phyloP scores from a whole-genome alignment of 2,797 vertebrate species.

The Arrhamphus sclerolepis region DNA sequence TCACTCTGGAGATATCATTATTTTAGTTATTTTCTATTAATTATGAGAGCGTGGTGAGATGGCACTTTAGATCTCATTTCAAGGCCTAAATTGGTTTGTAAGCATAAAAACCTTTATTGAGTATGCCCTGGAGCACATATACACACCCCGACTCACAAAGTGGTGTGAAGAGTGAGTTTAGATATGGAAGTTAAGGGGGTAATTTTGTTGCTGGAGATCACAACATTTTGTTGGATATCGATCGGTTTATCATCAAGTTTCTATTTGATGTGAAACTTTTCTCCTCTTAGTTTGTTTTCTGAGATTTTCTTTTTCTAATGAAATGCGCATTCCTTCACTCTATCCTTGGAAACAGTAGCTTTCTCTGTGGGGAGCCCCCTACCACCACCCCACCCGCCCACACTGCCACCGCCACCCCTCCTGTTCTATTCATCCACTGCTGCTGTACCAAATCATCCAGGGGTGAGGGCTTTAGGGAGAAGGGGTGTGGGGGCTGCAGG shows the following conservation, averaged over 20 bases:
- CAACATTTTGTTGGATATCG: constrained; percentile 65
- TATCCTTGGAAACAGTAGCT: constrained; percentile 73
- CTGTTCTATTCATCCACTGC: constrained; percentile 59
- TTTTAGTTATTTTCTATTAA: constrained; percentile 81
- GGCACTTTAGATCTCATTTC: constrained; percentile 80
- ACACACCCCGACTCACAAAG: constrained; percentile 22
- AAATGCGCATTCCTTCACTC: constrained; percentile 69
- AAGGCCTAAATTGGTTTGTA: constrained; percentile 77
- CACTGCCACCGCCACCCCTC: constrained; percentile 36
- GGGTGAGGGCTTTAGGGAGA: constrained; percentile 43
- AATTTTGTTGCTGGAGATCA: constrained; percentile 63
- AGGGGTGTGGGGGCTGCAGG: constrained; percentile 31
- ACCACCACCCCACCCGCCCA: constrained; percentile 40
- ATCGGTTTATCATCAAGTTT: constrained; percentile 58
- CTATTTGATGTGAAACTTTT: constrained; percentile 51
- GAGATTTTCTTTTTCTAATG: constrained; percentile 46
- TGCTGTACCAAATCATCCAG: constrained; percentile 68
- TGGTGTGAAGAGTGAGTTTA: constrained; percentile 51
- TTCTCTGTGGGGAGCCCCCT: constrained; percentile 61
- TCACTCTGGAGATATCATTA: constrained; percentile 75
- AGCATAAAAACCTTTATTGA: constrained; percentile 76
- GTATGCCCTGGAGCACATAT: constrained; percentile 47
- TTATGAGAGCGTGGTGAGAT: constrained; percentile 72
- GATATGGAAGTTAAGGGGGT: constrained; percentile 67
- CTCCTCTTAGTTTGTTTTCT: constrained; percentile 48